Conservation (phyloP, 2,888 invertebrate genomes). For the Acanthococcus lagerstroemiae region DNA sequence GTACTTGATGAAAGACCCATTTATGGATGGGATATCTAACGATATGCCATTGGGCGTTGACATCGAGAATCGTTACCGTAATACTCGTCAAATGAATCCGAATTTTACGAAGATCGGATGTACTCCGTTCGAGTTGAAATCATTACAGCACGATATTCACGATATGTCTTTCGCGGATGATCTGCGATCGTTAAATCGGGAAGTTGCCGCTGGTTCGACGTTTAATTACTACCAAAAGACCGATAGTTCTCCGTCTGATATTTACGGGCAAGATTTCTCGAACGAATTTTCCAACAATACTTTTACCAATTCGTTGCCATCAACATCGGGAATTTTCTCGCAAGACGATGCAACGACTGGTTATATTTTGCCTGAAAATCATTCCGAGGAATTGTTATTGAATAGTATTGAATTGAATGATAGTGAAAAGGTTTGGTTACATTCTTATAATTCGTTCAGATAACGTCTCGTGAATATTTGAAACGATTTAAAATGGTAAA, state of each 20-base stretch:
- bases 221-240: slow-evolving; percentile 7
- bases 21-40: slow-evolving; percentile 1
- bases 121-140: slow-evolving; percentile 1
- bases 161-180: slow-evolving; percentile 15
- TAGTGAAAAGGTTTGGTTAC: slow-evolving; percentile 5
- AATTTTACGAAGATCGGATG: background rate
- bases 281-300: slow-evolving; percentile 6
- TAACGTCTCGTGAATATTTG: background rate
- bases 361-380: slow-evolving; percentile 9
- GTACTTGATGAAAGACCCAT: background rate
- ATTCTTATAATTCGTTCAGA: background rate
- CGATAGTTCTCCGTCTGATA: background rate
- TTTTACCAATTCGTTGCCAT: background rate
- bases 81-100: background rate
- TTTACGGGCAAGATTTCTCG: slow-evolving; percentile 7
- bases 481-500: too few relatives aligned
- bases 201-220: background rate
- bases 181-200: slow-evolving; percentile 5
- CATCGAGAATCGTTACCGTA: slow-evolving; percentile 5
- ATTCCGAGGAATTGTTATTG: slow-evolving; percentile 15
- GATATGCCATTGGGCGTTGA: slow-evolving; percentile 7
- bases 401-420: slow-evolving; percentile 24
- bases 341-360: background rate
- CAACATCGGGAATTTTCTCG: slow-evolving; percentile 3
- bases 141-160: slow-evolving; percentile 3